phyloP scores from a whole-genome alignment of 2,113 vertebrate genomes.

The Pholis gunnellus region DNA sequence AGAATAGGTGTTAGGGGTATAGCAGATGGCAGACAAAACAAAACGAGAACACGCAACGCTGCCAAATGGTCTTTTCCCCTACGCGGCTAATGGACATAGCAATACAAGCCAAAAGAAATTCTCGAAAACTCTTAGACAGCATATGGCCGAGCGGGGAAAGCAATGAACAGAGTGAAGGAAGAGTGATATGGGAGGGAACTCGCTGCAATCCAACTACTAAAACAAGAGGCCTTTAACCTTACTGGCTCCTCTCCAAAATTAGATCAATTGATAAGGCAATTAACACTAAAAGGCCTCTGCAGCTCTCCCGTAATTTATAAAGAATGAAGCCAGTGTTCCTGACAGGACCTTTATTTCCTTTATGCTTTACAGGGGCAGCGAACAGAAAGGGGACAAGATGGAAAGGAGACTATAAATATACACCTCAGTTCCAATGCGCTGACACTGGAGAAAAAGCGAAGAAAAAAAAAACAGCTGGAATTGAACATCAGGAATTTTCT shows the following conservation, averaged over 20 bases:
- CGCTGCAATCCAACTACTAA: slow-evolving; percentile 41
- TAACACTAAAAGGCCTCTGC: slow-evolving; percentile 67
- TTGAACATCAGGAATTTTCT: slow-evolving; percentile 71
- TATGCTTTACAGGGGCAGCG: slow-evolving; percentile 39
- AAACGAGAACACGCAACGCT: slow-evolving; percentile 63
- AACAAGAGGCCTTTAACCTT: slow-evolving; percentile 72
- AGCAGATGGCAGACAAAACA: slow-evolving; percentile 69
- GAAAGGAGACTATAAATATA: slow-evolving; percentile 74
- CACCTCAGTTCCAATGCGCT: slow-evolving; percentile 71
- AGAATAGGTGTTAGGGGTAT: slow-evolving; percentile 62
- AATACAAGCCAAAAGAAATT: slow-evolving; percentile 56
- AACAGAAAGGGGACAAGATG: slow-evolving; percentile 50
- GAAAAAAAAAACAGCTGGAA: slow-evolving; percentile 69
- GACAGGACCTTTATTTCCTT: slow-evolving; percentile 55
- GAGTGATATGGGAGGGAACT: slow-evolving; percentile 52
- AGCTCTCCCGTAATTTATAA: slow-evolving; percentile 65
- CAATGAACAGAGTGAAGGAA: slow-evolving; percentile 60
- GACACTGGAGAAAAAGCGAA: slow-evolving; percentile 61
- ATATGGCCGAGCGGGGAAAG: slow-evolving; percentile 67
- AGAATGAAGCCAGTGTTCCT: slow-evolving; percentile 63
- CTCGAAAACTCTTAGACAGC: slow-evolving; percentile 59
- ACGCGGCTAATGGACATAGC: slow-evolving; percentile 44
- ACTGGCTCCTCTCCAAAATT: slow-evolving; percentile 67
- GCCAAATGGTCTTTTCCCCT: slow-evolving; percentile 50
- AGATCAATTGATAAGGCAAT: slow-evolving; percentile 78